Evolutionary conservation across 2,888 invertebrate genomes (phyloP), one percentile per base, ranked within the genome.

Genomic region (Catocala fraxini): DNA sequence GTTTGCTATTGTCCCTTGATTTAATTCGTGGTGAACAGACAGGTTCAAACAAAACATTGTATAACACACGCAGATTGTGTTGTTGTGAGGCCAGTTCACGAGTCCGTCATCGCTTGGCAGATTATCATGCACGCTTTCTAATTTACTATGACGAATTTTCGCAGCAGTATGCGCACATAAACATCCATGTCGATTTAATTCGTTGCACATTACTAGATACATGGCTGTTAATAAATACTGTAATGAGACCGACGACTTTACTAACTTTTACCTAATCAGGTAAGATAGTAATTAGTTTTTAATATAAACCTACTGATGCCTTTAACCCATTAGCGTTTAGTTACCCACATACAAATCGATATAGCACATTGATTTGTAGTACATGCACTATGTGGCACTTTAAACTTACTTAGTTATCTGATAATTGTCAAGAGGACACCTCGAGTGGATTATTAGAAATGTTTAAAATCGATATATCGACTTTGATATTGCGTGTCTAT

Each of bases 71-170:
- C 61, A 59, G 66, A 57, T 60, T 59, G 62, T 66, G 60, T 63
- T 69, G 63, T 66, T 64, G 58, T 76, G 70, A 68, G 63, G 68
- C 69, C 54, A 65, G 58, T 59, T 59, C 62, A 60, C 71, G 51
- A 62, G 66, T 68, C 72, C 76, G 81, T 80, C 80, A 79, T 68
- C 74, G 77, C 70, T 68, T 71, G 74, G 70, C 71, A 77, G 78
- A 80, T 82, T 79, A 82, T 81, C 76, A 81, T 81, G 79, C 83
- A 87, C 89, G 87, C 92, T 93, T 92, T 92, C 93, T 91, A 92
- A 91, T 92, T 90, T 82, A 86, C 88, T 88, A 73, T 90, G 90
- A 89, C 90, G 83, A 91, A 91, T 91, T 86, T 85, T 88, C 84
- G 84, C 82, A 84, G 86, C 71, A 76, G 76, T 79, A 79, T 69